These are phyloP conservation scores for Phortica magna DNA, from an alignment of 2,888 invertebrate species.

Conservation along the genomic window DNA sequence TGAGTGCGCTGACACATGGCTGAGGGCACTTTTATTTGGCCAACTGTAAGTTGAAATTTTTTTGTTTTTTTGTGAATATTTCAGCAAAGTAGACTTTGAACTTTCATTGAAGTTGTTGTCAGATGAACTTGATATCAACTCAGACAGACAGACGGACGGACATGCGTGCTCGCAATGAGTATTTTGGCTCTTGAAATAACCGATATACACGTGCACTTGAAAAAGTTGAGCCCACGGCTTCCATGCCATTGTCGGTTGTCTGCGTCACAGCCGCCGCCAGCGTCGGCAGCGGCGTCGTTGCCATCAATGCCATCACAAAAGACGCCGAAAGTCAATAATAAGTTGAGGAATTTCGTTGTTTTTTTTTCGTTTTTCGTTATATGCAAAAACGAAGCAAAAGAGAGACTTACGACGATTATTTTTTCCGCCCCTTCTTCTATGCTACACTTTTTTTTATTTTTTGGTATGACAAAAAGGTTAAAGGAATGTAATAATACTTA, in stretches of 20 bases:
- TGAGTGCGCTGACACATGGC: not conserved
- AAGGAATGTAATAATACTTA: constrained; percentile 71
- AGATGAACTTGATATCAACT: not conserved
- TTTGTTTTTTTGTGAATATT: not conserved
- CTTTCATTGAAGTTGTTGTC: constrained; percentile 9
- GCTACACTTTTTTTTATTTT: constrained; percentile 5
- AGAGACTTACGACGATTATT: constrained; percentile 25
- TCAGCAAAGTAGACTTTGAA: constrained; percentile 28
- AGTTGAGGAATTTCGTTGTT: constrained; percentile 9
- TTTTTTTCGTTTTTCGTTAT: not conserved
- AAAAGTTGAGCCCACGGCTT: constrained; percentile 31
- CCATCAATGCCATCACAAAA: constrained; percentile 36
- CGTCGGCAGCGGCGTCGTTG: constrained; percentile 42
- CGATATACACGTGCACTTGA: constrained; percentile 66
- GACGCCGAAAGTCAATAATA: constrained; percentile 32
- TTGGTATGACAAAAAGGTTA: constrained; percentile 63
- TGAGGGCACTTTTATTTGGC: constrained; percentile 9
- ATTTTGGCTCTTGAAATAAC: constrained; percentile 25
- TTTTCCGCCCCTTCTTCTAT: not conserved
- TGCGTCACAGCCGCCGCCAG: constrained; percentile 44
- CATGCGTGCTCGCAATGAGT: constrained; percentile 13
- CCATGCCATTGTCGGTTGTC: not conserved
- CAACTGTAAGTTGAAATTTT: constrained; percentile 2
- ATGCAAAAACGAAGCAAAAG: constrained; percentile 48
- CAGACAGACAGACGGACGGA: not conserved